Evolutionary conservation across 2,113 vertebrate species (phyloP).

Genomic region (Myiozetetes cayanensis): DNA sequence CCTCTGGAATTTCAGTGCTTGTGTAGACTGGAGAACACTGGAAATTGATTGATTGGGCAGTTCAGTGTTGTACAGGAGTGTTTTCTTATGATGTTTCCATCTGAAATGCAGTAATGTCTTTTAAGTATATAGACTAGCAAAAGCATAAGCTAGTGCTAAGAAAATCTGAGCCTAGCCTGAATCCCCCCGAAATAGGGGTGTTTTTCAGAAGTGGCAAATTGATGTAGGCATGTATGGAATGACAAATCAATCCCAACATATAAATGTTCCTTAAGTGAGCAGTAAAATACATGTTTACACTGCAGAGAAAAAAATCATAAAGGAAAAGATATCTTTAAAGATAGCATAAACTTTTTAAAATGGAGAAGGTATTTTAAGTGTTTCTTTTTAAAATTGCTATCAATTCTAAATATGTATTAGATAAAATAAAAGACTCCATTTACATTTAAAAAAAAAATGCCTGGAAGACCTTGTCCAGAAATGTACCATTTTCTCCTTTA

Average conservation of each 20-base stretch:
- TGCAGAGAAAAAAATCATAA: not conserved
- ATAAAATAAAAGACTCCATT: not conserved
- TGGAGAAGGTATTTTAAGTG: not conserved
- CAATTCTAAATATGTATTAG: not conserved
- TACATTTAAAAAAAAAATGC: not conserved
- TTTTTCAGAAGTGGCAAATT: not conserved
- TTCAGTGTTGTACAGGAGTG: not conserved
- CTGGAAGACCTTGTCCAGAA: not conserved
- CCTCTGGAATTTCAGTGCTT: not conserved
- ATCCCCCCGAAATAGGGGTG: not conserved
- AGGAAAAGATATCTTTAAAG: not conserved
- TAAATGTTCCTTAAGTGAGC: not conserved
- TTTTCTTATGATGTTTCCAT: not conserved
- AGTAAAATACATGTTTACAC: not conserved
- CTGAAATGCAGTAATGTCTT: not conserved
- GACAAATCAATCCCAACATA: not conserved
- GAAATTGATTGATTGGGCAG: not conserved
- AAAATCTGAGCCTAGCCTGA: not conserved
- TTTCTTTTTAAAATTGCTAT: not conserved
- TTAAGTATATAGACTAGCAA: not conserved
- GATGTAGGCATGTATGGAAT: not conserved
- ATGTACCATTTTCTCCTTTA: conserved; percentile 1
- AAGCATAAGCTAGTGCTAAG: not conserved
- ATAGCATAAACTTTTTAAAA: not conserved
- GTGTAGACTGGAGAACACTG: not conserved